Base-by-base conservation (phyloP, 2,888 invertebrate genomes). In the Temnothorax ravouxi region DNA sequence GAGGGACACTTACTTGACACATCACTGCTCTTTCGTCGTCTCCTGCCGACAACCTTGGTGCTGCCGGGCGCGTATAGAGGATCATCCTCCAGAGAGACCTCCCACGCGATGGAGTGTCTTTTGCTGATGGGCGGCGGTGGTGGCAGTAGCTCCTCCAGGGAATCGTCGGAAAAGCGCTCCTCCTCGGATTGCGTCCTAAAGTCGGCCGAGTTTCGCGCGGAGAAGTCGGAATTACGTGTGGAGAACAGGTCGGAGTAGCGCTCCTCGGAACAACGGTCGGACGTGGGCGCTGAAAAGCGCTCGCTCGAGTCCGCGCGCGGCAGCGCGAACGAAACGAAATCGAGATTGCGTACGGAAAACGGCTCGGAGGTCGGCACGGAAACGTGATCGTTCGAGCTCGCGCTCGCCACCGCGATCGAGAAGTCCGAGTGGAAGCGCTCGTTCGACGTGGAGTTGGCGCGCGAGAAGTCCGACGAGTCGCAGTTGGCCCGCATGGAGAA, bases 61-160 rank as follows among this genome's bases (percentile, higher is more conserved):
- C 96, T 96, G 75, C 96, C 97, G 64, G 97, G 97, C 66, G 97
- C 97, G 86, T 97, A 96, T 62, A 97, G 95, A 83, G 97, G 96
- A 94, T 97, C 97, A 93, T 97, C 97, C 82, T 96, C 96, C 91
- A 98, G 96, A 87, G 98, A 97, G 87, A 98, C 98, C 96, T 98
- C 98, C 98, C 98, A 98, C 87, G 98, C 98, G 90, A 98, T 97
- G 93, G 98, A 97, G 93, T 97, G 97, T 92, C 97, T 96, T 95
- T 97, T 97, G 86, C 92, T 91, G 93, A 95, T 94, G 64, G 95
- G 95, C 21, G 96, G 96, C 21, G 96, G 97, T 64, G 97, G 97
- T 59, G 97, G 97, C 89, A 97, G 95, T 92, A 96, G 96, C 93
- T 97, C 97, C 95, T 98, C 98, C 87, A 98, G 95, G 25, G 98